Evolutionary conservation across 1,140 invertebrate genomes (phyloP).

Genomic region (Paramacrobiotus metropolitanus): DNA sequence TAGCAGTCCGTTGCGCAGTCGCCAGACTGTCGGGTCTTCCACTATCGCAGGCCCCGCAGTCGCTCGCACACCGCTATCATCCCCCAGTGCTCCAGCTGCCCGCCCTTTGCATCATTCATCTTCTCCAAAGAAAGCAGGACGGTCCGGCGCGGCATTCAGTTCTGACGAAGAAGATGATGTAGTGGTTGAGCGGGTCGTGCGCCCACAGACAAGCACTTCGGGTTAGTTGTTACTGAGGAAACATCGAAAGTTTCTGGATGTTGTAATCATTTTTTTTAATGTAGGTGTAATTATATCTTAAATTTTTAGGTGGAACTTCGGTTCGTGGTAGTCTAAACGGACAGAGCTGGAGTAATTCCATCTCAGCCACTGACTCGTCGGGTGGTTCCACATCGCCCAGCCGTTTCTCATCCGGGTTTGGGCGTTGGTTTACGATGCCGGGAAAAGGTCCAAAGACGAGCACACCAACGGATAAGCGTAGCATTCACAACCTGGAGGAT

Average conservation of each 20-base stretch:
- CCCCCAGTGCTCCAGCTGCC: background rate
- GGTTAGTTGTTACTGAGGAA: no score
- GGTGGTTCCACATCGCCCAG: background rate
- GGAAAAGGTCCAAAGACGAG: background rate
- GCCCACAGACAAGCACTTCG: no score
- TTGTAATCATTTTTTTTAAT: background rate
- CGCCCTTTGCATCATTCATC: no score
- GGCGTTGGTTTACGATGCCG: background rate
- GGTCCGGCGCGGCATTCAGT: background rate
- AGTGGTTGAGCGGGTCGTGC: no score
- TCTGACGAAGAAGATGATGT: slow-evolving; percentile 1
- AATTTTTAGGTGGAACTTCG: background rate
- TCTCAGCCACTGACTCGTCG: no score
- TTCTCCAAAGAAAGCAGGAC: background rate
- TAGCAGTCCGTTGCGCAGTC: background rate
- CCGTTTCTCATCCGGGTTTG: background rate
- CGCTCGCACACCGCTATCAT: background rate
- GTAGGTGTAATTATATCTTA: background rate
- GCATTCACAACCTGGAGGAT: background rate
- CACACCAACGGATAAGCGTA: background rate
- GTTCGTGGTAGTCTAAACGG: background rate
- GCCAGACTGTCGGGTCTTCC: background rate
- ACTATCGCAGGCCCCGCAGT: background rate
- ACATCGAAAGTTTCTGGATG: no score
- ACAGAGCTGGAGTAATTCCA: background rate